phyloP scores from a whole-genome alignment of 2,888 invertebrate species.

The Lochmaea crataegi region DNA sequence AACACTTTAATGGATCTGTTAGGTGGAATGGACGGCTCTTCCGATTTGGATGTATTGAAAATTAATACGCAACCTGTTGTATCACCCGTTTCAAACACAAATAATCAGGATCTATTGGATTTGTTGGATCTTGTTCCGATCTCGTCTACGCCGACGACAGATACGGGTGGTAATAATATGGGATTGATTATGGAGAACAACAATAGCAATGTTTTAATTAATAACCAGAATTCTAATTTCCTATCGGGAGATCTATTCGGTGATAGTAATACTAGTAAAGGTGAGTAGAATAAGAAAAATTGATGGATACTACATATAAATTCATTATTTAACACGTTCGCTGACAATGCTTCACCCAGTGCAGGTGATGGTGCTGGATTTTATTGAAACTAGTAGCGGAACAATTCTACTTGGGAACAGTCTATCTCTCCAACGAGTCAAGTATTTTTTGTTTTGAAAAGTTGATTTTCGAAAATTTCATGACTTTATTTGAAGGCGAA shows the following conservation, averaged over 20 bases:
- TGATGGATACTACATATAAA: no score
- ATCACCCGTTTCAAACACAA: conserved; percentile 62
- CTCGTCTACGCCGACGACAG: conserved; percentile 53
- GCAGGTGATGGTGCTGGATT: no score
- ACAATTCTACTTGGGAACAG: no score
- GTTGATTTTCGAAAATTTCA: no score
- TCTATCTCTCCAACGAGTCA: no score
- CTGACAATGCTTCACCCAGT: no score
- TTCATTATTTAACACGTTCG: no score
- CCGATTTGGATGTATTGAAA: conserved; percentile 59
- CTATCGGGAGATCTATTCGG: conserved; percentile 73
- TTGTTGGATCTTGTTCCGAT: conserved; percentile 79
- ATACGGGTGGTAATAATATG: conserved; percentile 48
- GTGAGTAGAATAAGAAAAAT: conserved; percentile 46
- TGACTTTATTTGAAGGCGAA: no score
- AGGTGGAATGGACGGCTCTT: conserved; percentile 70
- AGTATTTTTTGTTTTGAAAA: no score
- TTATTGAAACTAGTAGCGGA: no score
- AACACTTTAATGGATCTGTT: conserved; percentile 89
- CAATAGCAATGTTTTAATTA: conserved; percentile 49
- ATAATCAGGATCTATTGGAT: conserved; percentile 87
- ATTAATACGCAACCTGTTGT: conserved; percentile 54
- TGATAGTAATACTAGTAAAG: conserved; percentile 58
- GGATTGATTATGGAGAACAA: conserved; percentile 63
- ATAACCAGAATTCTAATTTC: conserved; percentile 67